Percentiles rank a stretch among this genome's conserved stretches.
Evolutionary conservation across 2,113 vertebrate species (phyloP).

Genomic region (Sclerurus mexicanus): DNA sequence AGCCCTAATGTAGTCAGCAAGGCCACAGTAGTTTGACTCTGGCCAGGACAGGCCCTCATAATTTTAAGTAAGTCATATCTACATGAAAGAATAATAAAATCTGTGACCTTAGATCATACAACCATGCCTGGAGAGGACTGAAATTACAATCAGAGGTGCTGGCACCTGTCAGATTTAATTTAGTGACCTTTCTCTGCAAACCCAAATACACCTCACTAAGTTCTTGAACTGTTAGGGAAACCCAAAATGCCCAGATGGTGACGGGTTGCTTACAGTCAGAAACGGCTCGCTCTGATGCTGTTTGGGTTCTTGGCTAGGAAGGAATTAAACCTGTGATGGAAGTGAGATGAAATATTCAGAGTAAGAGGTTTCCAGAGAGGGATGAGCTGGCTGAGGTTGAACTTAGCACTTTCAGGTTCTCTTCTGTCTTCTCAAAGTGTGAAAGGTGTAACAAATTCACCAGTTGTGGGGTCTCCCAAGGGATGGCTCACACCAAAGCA

Average conservation of each 20-base stretch:
- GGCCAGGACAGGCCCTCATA: not conserved
- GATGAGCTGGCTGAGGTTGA: not conserved
- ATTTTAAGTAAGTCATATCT: not conserved
- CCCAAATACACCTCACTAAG: not conserved
- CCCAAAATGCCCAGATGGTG: not conserved
- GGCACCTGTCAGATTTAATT: not conserved
- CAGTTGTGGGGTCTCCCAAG: rapidly evolving
- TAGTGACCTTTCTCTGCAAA: not conserved
- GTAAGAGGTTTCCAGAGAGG: not conserved
- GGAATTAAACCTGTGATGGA: not conserved
- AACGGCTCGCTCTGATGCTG: not conserved
- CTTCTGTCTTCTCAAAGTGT: not conserved
- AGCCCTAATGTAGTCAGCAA: not conserved
- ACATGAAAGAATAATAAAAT: not conserved
- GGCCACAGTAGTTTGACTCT: not conserved
- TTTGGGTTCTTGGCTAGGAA: not conserved
- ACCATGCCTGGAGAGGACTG: not conserved
- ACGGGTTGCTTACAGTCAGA: not conserved
- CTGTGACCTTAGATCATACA: not conserved
- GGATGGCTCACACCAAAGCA: not conserved
- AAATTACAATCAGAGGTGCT: not conserved
- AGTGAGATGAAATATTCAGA: not conserved
- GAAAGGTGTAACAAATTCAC: not conserved
- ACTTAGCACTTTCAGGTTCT: not conserved
- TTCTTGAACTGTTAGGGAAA: not conserved